phyloP scores from a whole-genome alignment of 2,113 vertebrate genomes.

The Parus major region DNA sequence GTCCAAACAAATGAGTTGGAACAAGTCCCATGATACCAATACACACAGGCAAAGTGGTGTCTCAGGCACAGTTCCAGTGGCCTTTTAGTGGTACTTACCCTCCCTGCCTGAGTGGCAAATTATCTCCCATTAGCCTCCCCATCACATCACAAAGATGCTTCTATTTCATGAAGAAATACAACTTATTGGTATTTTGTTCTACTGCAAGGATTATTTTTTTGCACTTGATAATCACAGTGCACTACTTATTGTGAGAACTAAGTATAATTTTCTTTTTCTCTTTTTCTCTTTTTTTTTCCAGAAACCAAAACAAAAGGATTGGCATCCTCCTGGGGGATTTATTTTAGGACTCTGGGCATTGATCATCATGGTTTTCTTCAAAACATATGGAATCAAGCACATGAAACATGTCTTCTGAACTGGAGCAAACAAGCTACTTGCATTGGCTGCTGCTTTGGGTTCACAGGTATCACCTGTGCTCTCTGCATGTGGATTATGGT shows the following conservation, averaged over 20 bases:
- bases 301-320: constrained; percentile 97
- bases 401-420: constrained; percentile 95
- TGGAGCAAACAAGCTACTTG: neutral
- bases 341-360: constrained; percentile 96
- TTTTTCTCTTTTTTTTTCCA: constrained; percentile 51
- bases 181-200: neutral
- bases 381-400: constrained; percentile 95
- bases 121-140: neutral
- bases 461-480: neutral
- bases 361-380: constrained; percentile 97
- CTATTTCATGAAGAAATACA: neutral
- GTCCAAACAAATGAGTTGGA: neutral
- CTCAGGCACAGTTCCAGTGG: neutral
- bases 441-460: neutral
- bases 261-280: neutral
- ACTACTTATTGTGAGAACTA: neutral
- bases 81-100: neutral
- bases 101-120: neutral
- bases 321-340: constrained; percentile 98
- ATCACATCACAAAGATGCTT: neutral
- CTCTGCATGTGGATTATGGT: neutral
- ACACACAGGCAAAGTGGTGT: accelerated
- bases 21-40: neutral
- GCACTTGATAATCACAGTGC: neutral
- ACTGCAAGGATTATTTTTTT: neutral